These are phyloP conservation scores for Netelia virgata DNA, from an alignment of 2,888 invertebrate species.

Conservation along the genomic window DNA sequence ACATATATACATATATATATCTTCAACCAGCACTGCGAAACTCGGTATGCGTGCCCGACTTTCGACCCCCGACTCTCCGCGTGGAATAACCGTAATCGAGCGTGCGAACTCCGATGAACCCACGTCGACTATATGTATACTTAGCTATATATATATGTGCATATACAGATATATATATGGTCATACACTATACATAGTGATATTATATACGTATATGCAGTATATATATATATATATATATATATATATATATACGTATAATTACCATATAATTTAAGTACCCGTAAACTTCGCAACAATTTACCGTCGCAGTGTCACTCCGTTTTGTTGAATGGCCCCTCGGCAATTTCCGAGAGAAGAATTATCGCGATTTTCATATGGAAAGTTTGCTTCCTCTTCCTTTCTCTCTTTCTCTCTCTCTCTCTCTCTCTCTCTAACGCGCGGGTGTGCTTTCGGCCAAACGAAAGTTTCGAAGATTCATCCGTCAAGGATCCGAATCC, in stretches of 20 bases:
- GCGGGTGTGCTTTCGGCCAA: neutral
- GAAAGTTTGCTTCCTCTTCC: conserved; percentile 52
- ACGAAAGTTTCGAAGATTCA: conserved; percentile 61
- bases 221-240: neutral
- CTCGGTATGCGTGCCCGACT: conserved; percentile 56
- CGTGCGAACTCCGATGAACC: conserved; percentile 63
- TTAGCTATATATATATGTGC: too few relatives aligned
- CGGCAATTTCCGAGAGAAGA: conserved; percentile 20
- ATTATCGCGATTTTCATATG: conserved; percentile 32
- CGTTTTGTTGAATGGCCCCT: neutral
- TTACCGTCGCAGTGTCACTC: conserved; percentile 1
- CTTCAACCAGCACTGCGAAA: neutral
- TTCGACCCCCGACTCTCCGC: conserved; percentile 62
- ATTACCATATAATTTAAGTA: conserved; percentile 12
- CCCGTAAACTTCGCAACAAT: conserved; percentile 7
- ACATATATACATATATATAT: conserved; percentile 16
- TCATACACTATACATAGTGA: neutral
- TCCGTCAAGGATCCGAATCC: conserved; percentile 56
- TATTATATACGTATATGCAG: neutral
- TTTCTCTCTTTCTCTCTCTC: conserved; percentile 1
- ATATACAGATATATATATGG: too few relatives aligned
- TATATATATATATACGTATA: neutral
- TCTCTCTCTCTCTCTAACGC: conserved; percentile 5
- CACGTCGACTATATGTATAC: neutral
- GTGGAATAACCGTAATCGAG: conserved; percentile 57